Evolutionary conservation across 2,797 vertebrate species (phyloP).

Genomic region (Alca torda): DNA sequence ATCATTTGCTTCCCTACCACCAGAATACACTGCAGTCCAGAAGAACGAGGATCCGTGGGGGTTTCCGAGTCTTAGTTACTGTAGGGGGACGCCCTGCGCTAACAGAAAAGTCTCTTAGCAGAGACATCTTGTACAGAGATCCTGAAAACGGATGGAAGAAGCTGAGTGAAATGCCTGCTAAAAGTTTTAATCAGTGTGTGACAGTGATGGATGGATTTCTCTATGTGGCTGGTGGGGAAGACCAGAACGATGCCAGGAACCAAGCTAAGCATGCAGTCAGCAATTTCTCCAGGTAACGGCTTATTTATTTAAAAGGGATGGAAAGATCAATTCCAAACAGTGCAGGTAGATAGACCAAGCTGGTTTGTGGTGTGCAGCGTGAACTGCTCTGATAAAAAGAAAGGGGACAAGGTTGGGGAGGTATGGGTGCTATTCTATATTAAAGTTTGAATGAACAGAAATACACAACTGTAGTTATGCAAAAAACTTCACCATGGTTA

Average conservation of each 20-base stretch:
- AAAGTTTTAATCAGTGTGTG: slow-evolving; percentile 98
- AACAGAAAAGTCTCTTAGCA: slow-evolving; percentile 97
- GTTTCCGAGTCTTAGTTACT: slow-evolving; percentile 90
- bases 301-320: slow-evolving; percentile 1
- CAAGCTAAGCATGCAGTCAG: slow-evolving; percentile 99
- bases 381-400: background rate
- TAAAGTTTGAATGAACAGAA: background rate
- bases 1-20: slow-evolving; percentile 95
- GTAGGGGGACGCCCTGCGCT: slow-evolving; percentile 94
- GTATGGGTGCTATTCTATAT: background rate
- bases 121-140: slow-evolving; percentile 95
- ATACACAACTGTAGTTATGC: background rate
- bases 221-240: slow-evolving; percentile 97
- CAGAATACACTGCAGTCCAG: slow-evolving; percentile 98
- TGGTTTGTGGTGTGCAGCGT: background rate
- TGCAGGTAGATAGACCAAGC: background rate
- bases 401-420: background rate
- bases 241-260: slow-evolving; percentile 99
- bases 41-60: slow-evolving; percentile 96
- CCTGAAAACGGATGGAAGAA: slow-evolving; percentile 94
- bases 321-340: background rate
- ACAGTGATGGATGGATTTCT: slow-evolving; percentile 97
- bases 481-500: background rate
- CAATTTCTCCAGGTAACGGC: slow-evolving; percentile 97
- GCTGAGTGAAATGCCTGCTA: slow-evolving; percentile 96